Evolutionary conservation across 2,113 vertebrate genomes (phyloP).

Genomic region (Sphyrna mokarran): DNA sequence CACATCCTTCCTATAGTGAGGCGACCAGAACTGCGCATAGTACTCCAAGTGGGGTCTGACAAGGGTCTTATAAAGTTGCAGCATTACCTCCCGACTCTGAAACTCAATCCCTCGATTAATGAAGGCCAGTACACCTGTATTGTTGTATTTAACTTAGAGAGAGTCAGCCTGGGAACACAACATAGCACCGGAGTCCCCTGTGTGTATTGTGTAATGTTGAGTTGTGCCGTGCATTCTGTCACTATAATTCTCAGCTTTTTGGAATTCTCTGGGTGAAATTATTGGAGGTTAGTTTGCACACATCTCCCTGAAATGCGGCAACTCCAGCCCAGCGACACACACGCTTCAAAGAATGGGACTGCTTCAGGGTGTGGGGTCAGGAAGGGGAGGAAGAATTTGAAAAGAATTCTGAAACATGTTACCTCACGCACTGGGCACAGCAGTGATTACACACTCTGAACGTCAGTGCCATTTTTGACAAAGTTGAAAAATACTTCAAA

Average conservation of each 20-base stretch:
- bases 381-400: constrained; percentile 13
- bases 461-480: background rate
- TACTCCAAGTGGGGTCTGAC: too few relatives aligned
- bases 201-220: background rate
- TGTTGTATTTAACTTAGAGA: too few relatives aligned
- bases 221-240: background rate
- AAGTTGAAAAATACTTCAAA: background rate
- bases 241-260: background rate
- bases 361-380: background rate
- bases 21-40: too few relatives aligned
- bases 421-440: background rate
- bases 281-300: background rate
- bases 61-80: too few relatives aligned
- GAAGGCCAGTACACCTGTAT: too few relatives aligned
- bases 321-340: background rate
- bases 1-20: too few relatives aligned
- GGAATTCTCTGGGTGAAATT: background rate
- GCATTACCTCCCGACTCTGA: too few relatives aligned
- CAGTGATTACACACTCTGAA: background rate
- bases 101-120: too few relatives aligned
- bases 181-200: too few relatives aligned
- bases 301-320: too few relatives aligned
- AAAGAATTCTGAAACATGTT: constrained; percentile 32
- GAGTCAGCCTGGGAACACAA: background rate
- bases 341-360: constrained; percentile 9